Conservation (phyloP, 2,113 vertebrate species). For the Trochalopteron elliotii region DNA sequence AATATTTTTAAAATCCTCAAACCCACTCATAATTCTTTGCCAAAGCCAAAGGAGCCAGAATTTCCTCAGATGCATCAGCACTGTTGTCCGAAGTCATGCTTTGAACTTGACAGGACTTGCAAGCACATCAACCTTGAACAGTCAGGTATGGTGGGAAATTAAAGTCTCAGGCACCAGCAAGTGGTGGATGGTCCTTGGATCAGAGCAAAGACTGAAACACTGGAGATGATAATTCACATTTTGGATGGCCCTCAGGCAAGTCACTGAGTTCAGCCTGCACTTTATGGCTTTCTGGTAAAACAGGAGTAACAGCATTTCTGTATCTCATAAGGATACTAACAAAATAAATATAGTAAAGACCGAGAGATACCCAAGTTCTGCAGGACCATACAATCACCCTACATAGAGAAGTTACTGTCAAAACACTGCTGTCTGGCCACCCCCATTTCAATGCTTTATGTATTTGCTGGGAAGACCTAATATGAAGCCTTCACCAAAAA, state of each 20-base stretch:
- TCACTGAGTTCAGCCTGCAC: not conserved
- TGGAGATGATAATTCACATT: not conserved
- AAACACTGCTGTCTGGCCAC: not conserved
- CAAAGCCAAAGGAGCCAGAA: not conserved
- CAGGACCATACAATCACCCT: not conserved
- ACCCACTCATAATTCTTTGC: not conserved
- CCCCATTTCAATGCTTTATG: not conserved
- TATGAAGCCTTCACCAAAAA: not conserved
- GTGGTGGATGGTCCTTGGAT: not conserved
- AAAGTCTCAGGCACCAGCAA: not conserved
- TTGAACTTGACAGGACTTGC: not conserved
- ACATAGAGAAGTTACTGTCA: not conserved
- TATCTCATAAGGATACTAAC: not conserved
- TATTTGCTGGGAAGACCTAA: conserved; percentile 4
- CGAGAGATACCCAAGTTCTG: not conserved
- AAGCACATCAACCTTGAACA: not conserved
- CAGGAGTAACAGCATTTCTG: not conserved
- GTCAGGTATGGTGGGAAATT: not conserved
- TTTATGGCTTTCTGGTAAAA: not conserved
- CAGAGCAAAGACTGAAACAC: not conserved
- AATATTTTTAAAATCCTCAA: not conserved
- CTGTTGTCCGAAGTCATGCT: not conserved
- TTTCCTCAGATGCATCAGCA: not conserved
- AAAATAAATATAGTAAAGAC: not conserved
- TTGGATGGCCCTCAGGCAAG: not conserved